Conservation (phyloP, 2,797 vertebrate species). For the Phrynocephalus forsythii region DNA sequence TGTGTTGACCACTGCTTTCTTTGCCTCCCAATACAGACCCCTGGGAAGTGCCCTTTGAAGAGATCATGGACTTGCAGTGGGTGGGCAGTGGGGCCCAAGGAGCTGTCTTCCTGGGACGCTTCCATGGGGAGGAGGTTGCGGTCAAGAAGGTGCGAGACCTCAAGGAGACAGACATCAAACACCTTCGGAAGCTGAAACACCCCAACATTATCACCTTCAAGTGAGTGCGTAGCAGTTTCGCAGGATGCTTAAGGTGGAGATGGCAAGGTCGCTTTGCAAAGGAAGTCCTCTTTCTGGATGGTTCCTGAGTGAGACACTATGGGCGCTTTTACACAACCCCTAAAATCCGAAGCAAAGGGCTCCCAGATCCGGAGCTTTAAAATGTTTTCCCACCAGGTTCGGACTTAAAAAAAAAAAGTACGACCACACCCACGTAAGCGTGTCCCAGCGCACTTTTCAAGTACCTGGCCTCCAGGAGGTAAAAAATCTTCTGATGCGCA, state of each 20-base stretch:
- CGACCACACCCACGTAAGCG: too few species aligned
- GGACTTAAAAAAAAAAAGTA: too few species aligned
- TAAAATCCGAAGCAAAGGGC: too few species aligned
- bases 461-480: too few species aligned
- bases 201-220: slow-evolving; percentile 98
- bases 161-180: slow-evolving; percentile 97
- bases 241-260: not conserved
- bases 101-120: slow-evolving; percentile 93
- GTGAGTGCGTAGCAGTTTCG: slow-evolving; percentile 75
- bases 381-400: too few species aligned
- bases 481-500: too few species aligned
- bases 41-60: slow-evolving; percentile 97
- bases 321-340: too few species aligned
- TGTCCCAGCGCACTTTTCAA: too few species aligned
- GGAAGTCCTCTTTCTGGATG: not conserved
- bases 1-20: not conserved
- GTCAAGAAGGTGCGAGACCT: slow-evolving; percentile 96
- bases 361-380: too few species aligned
- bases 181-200: slow-evolving; percentile 94
- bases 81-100: slow-evolving; percentile 96
- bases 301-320: too few species aligned
- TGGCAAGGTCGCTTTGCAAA: not conserved
- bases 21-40: slow-evolving; percentile 77
- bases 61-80: slow-evolving; percentile 98
- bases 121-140: slow-evolving; percentile 93